These are phyloP conservation scores for Simalia tracyae DNA, from an alignment of 2,797 vertebrate species.

Conservation along the genomic window DNA sequence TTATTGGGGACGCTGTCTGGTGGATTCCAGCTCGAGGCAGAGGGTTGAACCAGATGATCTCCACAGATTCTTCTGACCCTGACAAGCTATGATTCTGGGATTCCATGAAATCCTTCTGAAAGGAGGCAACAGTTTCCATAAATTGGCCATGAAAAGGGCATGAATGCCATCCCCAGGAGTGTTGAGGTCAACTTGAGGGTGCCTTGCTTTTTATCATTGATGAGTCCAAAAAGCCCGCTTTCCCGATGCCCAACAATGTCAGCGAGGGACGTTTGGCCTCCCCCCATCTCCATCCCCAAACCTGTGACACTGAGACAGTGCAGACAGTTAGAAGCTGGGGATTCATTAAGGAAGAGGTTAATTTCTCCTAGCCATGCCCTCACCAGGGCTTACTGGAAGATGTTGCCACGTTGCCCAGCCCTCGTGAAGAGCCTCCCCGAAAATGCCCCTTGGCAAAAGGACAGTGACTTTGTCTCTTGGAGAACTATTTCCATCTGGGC, in stretches of 20 bases:
- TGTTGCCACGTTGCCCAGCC: rapidly evolving
- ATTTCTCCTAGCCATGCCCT: slow-evolving; percentile 34
- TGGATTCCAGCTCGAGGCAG: background rate
- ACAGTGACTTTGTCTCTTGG: background rate
- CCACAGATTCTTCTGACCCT: background rate
- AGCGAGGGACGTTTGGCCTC: slow-evolving; percentile 52
- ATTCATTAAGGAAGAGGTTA: slow-evolving; percentile 64
- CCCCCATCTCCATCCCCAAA: slow-evolving; percentile 36
- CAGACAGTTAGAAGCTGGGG: slow-evolving; percentile 36
- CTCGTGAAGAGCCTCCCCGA: background rate
- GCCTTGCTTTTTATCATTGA: background rate
- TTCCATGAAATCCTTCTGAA: background rate
- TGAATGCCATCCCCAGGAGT: background rate
- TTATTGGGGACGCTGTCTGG: background rate
- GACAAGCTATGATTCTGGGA: background rate
- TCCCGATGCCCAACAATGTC: slow-evolving; percentile 54
- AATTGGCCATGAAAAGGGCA: background rate
- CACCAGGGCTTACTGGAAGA: slow-evolving; percentile 42
- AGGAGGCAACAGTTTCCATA: background rate
- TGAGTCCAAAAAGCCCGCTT: slow-evolving; percentile 47
- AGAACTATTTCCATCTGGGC: slow-evolving; percentile 57
- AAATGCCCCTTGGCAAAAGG: background rate
- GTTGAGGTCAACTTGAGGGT: background rate
- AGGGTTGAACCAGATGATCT: background rate
- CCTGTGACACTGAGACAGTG: slow-evolving; percentile 27